Base-by-base conservation (phyloP, 2,797 vertebrate genomes). In the Esox lucius region DNA sequence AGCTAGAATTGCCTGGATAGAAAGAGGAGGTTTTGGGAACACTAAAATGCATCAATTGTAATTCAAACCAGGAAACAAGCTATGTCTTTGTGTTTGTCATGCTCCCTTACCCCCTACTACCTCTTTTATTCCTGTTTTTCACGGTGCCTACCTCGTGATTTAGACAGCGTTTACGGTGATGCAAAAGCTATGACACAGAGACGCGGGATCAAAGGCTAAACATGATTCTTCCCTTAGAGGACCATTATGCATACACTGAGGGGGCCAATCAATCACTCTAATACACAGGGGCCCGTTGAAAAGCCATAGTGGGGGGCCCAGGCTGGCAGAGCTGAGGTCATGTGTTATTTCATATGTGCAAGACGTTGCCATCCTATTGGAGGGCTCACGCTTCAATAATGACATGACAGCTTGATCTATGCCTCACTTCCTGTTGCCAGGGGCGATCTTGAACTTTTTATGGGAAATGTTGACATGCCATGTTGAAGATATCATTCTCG, bases 321-420 rank as follows among this genome's bases (percentile, higher is more conserved):
- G 39, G 61, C n/a, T 65, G 68, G 66, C 42, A n/a, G 73, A 78
- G 75, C 62, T 75, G 72, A 71, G 76, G 61, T 77, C 70, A 77
- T 80, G 53, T 78, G 72, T 78, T 84, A 71, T 84, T 80, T 78
- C 80, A 80, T 65, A 62, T 75, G 80, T 68, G 75, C 74, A 74
- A 74, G 51, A 77, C 9, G 53, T 53, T 56, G 17, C 19, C n/a
- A 13, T 80, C 75, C 77, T 74, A 64, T 35, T 73, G 76, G 74
- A 71, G 73, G 71, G 48, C 68, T 72, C 70, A 69, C 39, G 42
- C 33, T 75, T 81, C 78, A 81, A 85, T 83, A 80, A 80, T 75
- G 78, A 85, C 78, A 68, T 70, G 78, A 77, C 80, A 82, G 70
- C 72, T 77, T 83, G 76, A 83, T 77, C 77, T 78, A 83, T 82